A percentile compares a stretch with the other conserved stretches of the same genome.
Conservation (phyloP, 2,113 vertebrate species). For the Thunnus maccoyii region DNA sequence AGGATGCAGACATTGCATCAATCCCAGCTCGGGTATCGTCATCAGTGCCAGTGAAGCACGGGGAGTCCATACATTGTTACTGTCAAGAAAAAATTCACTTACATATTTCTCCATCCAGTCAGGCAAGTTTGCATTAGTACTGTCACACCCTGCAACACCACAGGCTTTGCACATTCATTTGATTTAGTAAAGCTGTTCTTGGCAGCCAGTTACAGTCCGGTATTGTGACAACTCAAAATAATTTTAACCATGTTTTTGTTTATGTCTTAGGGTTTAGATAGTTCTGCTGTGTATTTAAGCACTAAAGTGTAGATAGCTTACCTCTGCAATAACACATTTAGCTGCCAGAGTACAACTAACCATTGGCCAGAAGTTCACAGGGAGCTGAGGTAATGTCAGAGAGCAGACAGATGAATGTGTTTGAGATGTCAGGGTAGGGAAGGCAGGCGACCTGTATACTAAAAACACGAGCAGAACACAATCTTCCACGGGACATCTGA, state of each 20-base stretch:
- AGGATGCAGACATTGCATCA: neutral
- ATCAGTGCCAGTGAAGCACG: neutral
- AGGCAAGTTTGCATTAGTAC: neutral
- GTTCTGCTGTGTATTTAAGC: neutral
- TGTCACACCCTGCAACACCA: neutral
- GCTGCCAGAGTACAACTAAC: neutral
- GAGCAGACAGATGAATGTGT: slow-evolving; percentile 16
- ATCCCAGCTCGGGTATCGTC: neutral
- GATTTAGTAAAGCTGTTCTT: neutral
- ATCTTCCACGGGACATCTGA: slow-evolving; percentile 56
- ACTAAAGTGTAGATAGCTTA: neutral
- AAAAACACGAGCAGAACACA: slow-evolving; percentile 58
- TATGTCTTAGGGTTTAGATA: too few species aligned
- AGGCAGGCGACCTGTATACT: slow-evolving; percentile 19
- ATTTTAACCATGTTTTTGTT: neutral
- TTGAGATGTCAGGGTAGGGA: neutral
- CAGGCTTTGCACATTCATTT: neutral
- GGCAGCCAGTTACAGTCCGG: neutral
- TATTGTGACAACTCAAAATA: neutral
- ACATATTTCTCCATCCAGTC: neutral
- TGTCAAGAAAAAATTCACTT: neutral
- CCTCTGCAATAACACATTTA: neutral
- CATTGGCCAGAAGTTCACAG: neutral
- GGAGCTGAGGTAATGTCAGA: slow-evolving; percentile 1
- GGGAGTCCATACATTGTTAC: neutral